Evolutionary conservation across 2,113 vertebrate species (phyloP).

Genomic region (Steatornis caripensis): DNA sequence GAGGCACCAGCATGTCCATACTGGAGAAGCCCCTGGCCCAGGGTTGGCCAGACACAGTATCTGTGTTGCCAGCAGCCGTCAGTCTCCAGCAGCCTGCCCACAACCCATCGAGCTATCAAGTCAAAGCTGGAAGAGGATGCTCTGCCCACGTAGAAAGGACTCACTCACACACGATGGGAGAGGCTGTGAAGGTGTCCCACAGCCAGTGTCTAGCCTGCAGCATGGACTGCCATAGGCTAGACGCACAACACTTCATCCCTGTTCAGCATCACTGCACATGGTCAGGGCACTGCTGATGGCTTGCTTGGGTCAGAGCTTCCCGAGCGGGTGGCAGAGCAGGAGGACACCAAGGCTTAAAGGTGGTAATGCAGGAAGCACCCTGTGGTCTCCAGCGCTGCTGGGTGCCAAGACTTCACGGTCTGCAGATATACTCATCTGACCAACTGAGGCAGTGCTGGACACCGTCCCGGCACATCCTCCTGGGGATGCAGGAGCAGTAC

Average conservation of each 20-base stretch:
- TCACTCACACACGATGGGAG: not conserved
- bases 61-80: not conserved
- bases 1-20: not conserved
- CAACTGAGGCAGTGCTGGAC: slow-evolving; percentile 75
- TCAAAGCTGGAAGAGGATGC: not conserved
- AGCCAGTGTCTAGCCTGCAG: not conserved
- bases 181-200: not conserved
- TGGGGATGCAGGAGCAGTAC: slow-evolving; percentile 76
- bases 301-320: not conserved
- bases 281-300: not conserved
- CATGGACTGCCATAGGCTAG: rapidly evolving
- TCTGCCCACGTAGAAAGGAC: not conserved
- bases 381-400: not conserved
- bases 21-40: not conserved
- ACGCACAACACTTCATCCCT: rapidly evolving
- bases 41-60: not conserved
- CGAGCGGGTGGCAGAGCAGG: not conserved
- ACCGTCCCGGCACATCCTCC: slow-evolving; percentile 62
- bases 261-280: rapidly evolving
- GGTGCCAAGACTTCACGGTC: not conserved
- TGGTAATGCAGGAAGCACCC: not conserved
- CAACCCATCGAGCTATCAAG: rapidly evolving
- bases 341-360: not conserved
- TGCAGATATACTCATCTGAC: slow-evolving; percentile 76
- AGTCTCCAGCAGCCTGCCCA: not conserved